Conservation (phyloP, 2,797 vertebrate genomes). For the Phrynocephalus vlangalii region DNA sequence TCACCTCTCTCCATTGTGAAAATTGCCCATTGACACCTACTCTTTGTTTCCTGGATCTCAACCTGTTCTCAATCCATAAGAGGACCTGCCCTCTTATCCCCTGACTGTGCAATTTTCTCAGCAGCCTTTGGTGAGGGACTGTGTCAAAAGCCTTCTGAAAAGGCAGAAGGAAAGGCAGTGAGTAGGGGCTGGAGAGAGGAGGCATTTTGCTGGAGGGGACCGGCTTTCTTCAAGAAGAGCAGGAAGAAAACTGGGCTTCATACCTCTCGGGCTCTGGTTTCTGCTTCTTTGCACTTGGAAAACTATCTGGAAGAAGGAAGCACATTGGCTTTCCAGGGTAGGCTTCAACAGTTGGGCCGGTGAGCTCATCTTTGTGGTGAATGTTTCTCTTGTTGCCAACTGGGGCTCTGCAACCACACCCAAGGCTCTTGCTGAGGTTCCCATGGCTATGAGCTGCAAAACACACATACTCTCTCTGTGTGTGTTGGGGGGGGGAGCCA, state of each 20-base stretch:
- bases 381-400: slow-evolving; percentile 2
- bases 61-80: no score
- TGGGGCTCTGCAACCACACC: slow-evolving; percentile 8
- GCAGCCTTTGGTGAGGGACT: no score
- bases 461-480: no score
- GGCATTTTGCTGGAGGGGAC: not conserved
- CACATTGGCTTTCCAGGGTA: not conserved
- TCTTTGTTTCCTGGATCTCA: no score
- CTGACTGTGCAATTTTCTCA: no score
- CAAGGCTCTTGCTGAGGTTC: not conserved
- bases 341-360: not conserved
- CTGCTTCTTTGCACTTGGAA: not conserved
- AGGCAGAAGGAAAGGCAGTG: not conserved
- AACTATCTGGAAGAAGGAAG: not conserved
- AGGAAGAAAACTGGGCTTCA: not conserved
- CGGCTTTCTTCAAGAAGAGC: not conserved
- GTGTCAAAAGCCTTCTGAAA: no score
- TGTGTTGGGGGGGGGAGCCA: not conserved
- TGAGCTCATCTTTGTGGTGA: slow-evolving; percentile 21
- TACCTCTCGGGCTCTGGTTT: not conserved
- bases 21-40: no score
- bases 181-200: not conserved
- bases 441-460: slow-evolving; percentile 10
- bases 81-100: no score
- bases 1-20: no score